A percentile compares a stretch with the other conserved stretches of the same genome.
phyloP scores from a whole-genome alignment of 2,113 vertebrate species.

The Otocyon megalotis region DNA sequence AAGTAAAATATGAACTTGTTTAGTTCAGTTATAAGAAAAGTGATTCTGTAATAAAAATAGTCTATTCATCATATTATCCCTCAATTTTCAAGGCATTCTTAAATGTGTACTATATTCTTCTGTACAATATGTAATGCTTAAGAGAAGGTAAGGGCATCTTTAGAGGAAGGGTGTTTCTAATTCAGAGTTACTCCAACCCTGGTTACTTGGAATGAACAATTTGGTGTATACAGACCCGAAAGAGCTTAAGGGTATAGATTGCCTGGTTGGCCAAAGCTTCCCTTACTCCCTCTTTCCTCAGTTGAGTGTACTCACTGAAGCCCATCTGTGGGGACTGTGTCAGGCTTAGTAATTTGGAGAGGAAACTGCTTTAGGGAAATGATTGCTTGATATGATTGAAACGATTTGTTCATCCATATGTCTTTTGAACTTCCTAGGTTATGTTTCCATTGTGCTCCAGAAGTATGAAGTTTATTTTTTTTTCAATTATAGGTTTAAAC shows the following conservation, averaged over 20 bases:
- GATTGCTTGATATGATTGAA: not conserved
- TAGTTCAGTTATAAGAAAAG: not conserved
- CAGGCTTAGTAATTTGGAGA: not conserved
- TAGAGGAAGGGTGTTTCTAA: not conserved
- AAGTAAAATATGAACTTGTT: not conserved
- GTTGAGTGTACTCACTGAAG: too few relatives aligned
- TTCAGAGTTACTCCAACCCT: not conserved
- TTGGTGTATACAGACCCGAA: not conserved
- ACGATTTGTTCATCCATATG: not conserved
- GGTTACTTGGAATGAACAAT: not conserved
- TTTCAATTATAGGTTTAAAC: not conserved
- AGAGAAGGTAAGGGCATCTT: not conserved
- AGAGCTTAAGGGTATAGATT: not conserved
- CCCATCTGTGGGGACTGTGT: not conserved
- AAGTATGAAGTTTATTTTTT: not conserved
- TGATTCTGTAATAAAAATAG: not conserved
- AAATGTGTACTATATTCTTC: not conserved
- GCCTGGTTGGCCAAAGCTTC: not conserved
- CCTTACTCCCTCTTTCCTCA: not conserved
- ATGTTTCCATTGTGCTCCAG: not conserved
- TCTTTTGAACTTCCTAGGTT: not conserved
- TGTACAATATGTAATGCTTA: not conserved
- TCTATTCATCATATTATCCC: not conserved
- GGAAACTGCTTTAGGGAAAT: not conserved
- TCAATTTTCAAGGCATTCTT: not conserved